Evolutionary conservation across 2,888 invertebrate genomes (phyloP), one percentile per base, ranked within the genome.

Genomic region (Andrena bicolor): DNA sequence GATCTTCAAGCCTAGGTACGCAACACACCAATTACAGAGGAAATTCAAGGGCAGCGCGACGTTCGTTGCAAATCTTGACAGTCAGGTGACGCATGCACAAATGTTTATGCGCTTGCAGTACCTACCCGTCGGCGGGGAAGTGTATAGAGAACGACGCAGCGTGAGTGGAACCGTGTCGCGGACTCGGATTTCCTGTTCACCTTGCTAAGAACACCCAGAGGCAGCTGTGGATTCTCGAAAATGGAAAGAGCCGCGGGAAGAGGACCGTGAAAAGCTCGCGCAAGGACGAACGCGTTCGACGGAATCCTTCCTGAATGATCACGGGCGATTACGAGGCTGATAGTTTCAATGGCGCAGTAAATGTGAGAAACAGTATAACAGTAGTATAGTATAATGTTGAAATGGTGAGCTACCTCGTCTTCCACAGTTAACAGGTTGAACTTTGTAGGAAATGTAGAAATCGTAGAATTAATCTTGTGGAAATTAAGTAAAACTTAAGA

Each of bases 131-230:
- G 58, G 28, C 68, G 30, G 49, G 77, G 71, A 71, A 68, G 61
- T 20, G 35, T 63, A 56, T 63, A 65, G 66, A 35, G 70, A 56
- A 58, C 69, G 65, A 69, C 28, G 60, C 41, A 28, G 23, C 49
- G 60, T 56, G 58, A 7, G 71, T 13, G 76, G 63, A 79, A 79
- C 72, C 70, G 64, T 82, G 72, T 63, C 74, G 71, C 26, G 56
- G 69, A 69, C 76, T 85, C 82, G 75, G 73, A 71, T 85, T 86
- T 86, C 85, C 85, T 73, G 85, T 58, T 86, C 85, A 82, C 85
- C 85, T 86, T 82, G 85, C 70, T 16, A 53, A 64, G 10, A 58
- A 72, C 68, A 51, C 64, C 51, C 23, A 5, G 56, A 56, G 68
- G 26, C 26, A 28, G 28, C 20, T 51, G 63, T 64, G 60, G 16